phyloP scores from a whole-genome alignment of 1,140 invertebrate genomes.

The Cotesia vestalis region DNA sequence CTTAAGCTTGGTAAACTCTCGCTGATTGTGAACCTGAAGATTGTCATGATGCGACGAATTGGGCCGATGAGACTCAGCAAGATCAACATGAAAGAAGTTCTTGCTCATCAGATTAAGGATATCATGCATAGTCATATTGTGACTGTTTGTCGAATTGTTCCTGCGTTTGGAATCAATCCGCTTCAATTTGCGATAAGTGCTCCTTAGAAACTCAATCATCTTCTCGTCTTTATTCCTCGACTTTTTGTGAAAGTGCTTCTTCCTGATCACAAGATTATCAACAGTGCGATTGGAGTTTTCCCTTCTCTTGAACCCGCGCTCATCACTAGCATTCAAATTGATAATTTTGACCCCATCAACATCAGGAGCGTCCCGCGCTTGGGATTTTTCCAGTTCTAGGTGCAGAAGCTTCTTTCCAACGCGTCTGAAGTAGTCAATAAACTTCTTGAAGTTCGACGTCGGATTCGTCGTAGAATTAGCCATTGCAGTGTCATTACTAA shows the following conservation, averaged over 20 bases:
- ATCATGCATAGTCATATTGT: slow-evolving; percentile 61
- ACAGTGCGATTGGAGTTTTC: slow-evolving; percentile 30
- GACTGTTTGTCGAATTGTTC: slow-evolving; percentile 50
- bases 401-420: slow-evolving; percentile 62
- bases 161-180: slow-evolving; percentile 58
- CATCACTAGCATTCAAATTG: slow-evolving; percentile 7
- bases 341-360: slow-evolving; percentile 13
- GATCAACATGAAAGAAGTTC: slow-evolving; percentile 63
- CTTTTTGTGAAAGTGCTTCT: slow-evolving; percentile 51
- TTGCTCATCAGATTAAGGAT: slow-evolving; percentile 62
- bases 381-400: slow-evolving; percentile 58
- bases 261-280: slow-evolving; percentile 38
- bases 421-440: slow-evolving; percentile 63
- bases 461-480: slow-evolving; percentile 39
- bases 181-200: slow-evolving; percentile 59
- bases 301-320: background rate
- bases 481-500: slow-evolving; percentile 37
- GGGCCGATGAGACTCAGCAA: slow-evolving; percentile 54
- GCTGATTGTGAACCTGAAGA: slow-evolving; percentile 56
- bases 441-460: slow-evolving; percentile 53
- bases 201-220: slow-evolving; percentile 62
- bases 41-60: slow-evolving; percentile 46
- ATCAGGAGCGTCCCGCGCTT: slow-evolving; percentile 44
- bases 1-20: slow-evolving; percentile 61
- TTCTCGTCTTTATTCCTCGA: slow-evolving; percentile 58